phyloP scores from a whole-genome alignment of 2,797 vertebrate genomes.

The Sebastes vulpes region DNA sequence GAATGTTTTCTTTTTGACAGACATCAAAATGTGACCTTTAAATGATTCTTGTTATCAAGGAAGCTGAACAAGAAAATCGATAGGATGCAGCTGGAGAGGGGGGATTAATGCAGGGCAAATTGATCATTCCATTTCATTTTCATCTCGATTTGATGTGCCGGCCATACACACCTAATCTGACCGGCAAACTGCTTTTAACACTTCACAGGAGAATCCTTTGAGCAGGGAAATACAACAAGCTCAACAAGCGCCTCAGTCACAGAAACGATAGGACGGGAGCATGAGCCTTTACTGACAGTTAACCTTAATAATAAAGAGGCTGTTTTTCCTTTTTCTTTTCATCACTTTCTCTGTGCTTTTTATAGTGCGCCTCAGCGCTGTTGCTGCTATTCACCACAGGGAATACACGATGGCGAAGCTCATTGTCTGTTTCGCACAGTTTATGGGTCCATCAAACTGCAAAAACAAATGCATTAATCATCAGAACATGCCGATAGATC shows the following conservation, averaged over 20 bases:
- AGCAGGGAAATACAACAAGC: slow-evolving; percentile 54
- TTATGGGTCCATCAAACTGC: slow-evolving; percentile 81
- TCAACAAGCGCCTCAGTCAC: slow-evolving; percentile 67
- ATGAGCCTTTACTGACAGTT: slow-evolving; percentile 70
- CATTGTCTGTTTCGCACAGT: slow-evolving; percentile 78
- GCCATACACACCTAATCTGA: slow-evolving; percentile 78
- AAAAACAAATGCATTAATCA: slow-evolving; percentile 87
- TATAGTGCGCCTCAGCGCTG: slow-evolving; percentile 35
- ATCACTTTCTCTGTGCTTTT: slow-evolving; percentile 59
- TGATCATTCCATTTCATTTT: slow-evolving; percentile 89
- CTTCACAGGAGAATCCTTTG: slow-evolving; percentile 69
- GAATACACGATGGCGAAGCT: slow-evolving; percentile 73
- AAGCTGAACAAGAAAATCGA: slow-evolving; percentile 83
- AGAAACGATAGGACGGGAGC: slow-evolving; percentile 55
- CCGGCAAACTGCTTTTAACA: slow-evolving; percentile 80
- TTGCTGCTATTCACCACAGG: slow-evolving; percentile 57
- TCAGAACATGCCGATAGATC: slow-evolving; percentile 80
- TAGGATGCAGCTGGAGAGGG: slow-evolving; percentile 79
- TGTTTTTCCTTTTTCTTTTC: slow-evolving; percentile 49
- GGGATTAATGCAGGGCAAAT: slow-evolving; percentile 85
- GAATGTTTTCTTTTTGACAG: slow-evolving; percentile 85
- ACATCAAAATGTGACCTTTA: slow-evolving; percentile 86
- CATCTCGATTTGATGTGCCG: slow-evolving; percentile 83
- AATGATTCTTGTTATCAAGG: slow-evolving; percentile 86
- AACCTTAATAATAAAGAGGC: slow-evolving; percentile 76